Evolutionary conservation across 2,888 invertebrate species (phyloP).

Genomic region (Mythimna loreyi): DNA sequence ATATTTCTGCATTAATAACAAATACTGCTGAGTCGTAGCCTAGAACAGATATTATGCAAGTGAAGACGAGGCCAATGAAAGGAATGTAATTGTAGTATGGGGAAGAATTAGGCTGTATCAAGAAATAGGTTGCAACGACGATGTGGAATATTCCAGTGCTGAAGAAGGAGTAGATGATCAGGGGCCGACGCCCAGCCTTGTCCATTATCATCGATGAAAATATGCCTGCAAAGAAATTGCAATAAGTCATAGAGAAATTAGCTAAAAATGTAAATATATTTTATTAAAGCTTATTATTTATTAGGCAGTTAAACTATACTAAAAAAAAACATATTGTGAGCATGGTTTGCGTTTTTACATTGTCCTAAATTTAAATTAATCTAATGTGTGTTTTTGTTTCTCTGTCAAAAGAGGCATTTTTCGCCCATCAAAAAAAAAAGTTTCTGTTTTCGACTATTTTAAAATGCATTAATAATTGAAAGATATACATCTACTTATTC

Average conservation of each 20-base stretch:
- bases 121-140: constrained; percentile 79
- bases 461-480: too few relatives aligned
- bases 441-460: too few relatives aligned
- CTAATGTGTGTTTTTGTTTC: too few relatives aligned
- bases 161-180: constrained; percentile 83
- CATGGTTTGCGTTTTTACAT: background rate
- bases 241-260: background rate
- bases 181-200: constrained; percentile 83
- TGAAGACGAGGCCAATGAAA: constrained; percentile 82
- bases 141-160: constrained; percentile 72
- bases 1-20: constrained; percentile 89
- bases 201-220: constrained; percentile 79
- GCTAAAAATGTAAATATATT: background rate
- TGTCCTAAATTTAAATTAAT: too few relatives aligned
- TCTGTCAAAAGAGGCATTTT: too few relatives aligned
- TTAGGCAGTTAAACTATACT: too few relatives aligned
- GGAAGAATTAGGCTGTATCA: constrained; percentile 66
- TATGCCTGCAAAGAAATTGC: constrained; percentile 73
- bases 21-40: constrained; percentile 86
- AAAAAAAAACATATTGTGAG: background rate
- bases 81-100: constrained; percentile 76
- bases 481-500: too few relatives aligned
- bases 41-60: constrained; percentile 73
- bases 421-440: too few relatives aligned
- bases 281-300: background rate